Evolutionary conservation across 2,113 vertebrate genomes (phyloP).

Genomic region (Tamias sibiricus): DNA sequence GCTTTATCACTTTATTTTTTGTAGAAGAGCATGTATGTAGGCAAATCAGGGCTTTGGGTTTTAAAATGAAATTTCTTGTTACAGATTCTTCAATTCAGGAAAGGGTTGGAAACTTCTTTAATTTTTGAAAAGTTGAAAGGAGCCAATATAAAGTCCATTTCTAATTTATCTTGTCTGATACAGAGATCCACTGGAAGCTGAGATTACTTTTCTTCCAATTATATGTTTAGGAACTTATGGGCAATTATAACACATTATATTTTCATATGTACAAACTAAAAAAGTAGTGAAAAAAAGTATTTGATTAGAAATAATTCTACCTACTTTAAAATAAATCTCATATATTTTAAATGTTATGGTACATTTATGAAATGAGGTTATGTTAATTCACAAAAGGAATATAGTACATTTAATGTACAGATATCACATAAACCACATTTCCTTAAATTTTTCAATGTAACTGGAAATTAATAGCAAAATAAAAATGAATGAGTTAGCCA

Average conservation of each 20-base stretch:
- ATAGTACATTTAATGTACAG: neutral
- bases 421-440: neutral
- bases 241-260: neutral
- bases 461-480: neutral
- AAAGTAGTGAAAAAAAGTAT: neutral
- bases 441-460: neutral
- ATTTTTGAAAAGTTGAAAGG: constrained; percentile 8
- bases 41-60: neutral
- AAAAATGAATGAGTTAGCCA: too few relatives aligned
- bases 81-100: neutral
- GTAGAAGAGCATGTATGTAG: neutral
- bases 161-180: neutral
- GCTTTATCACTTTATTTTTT: neutral
- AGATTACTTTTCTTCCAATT: neutral
- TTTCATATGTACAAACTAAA: neutral
- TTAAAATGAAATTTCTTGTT: neutral
- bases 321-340: neutral
- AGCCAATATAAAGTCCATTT: neutral
- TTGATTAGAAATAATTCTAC: neutral
- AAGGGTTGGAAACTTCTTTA: neutral
- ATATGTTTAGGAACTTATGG: neutral
- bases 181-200: neutral
- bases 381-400: neutral
- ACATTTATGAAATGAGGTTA: neutral
- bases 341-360: neutral